These are phyloP conservation scores for Drosophila cyrtoloma DNA, from an alignment of 2,888 invertebrate species.

Conservation along the genomic window DNA sequence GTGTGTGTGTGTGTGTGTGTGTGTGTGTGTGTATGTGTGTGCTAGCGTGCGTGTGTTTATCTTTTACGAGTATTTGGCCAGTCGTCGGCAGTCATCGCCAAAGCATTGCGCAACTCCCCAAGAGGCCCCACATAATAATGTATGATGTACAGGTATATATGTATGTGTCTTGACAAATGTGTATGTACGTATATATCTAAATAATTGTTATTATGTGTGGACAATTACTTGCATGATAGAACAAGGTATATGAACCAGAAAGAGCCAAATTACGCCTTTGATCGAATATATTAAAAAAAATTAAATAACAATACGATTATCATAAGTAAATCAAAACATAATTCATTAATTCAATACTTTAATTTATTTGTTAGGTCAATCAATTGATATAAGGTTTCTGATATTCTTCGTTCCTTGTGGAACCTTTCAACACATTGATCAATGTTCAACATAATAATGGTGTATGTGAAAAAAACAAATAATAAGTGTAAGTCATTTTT, in stretches of 20 bases:
- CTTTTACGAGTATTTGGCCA: constrained; percentile 18
- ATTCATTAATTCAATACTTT: not conserved
- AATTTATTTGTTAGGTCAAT: not conserved
- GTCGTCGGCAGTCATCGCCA: constrained; percentile 27
- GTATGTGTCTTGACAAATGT: not conserved
- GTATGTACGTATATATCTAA: not conserved
- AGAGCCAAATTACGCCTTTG: not conserved
- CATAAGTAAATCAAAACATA: not conserved
- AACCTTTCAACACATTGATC: not conserved
- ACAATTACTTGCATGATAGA: not conserved
- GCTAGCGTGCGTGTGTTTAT: not conserved
- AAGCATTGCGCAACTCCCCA: constrained; percentile 3
- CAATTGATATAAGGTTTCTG: not conserved
- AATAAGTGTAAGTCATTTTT: not conserved
- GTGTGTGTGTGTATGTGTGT: not conserved
- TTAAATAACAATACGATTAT: not conserved
- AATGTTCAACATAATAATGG: not conserved
- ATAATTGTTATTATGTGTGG: constrained; percentile 2
- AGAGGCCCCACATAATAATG: not conserved
- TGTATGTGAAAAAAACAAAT: not conserved
- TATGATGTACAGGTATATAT: not conserved
- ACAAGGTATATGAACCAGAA: not conserved
- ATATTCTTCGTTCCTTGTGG: not conserved
- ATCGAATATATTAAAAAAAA: not conserved
- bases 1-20: not conserved